Evolutionary conservation across 1,140 invertebrate genomes (phyloP), one percentile per base, ranked within the genome.

Genomic region (Saxidomus purpurata): DNA sequence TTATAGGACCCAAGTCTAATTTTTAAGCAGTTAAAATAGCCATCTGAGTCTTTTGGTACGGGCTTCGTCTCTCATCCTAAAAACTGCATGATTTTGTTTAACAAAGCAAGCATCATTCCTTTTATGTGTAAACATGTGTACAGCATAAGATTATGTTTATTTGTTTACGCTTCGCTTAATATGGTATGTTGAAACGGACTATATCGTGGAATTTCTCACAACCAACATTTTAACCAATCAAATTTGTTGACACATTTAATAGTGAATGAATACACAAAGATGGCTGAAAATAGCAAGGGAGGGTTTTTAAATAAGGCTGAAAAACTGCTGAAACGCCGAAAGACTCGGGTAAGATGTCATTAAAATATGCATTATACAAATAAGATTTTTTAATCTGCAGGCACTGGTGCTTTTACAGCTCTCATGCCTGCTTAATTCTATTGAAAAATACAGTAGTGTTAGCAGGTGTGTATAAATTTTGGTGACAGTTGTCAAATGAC

Each of bases 271-370:
- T 77, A 88, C 40, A 88, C 86, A 88, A 88, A 88, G 52, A 88
- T 88, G 86, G 86, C 86, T 55, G 86, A 88, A 81, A 67, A 88
- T 31, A 88, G 34, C 40, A 88, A 88, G 40, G 76, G 76, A 79
- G 86, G 86, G 86, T 52, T 88, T 88, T 88, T 88, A 69, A 81
- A 88, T 81, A 88, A 69, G 52, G 76, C 86, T 11, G 86, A 71
- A 79, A 81, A 71, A 81, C 28, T 88, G 81, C 77, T 88, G 59
- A 22, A 77, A 15, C 86, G 86, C 31, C 40, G 40, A 80, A 88
- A 88, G 67, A 88, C 86, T 25, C 38, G 52, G 76, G 86, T 88
- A 88, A 61, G 86, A 67, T 49, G 40, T 36, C 31, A 59, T 55
- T 38, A 17, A 31, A 28, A 22, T 43, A 19, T 63, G 0, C 49